These are phyloP conservation scores for Apis cerana DNA, from an alignment of 1,140 invertebrate species.

Conservation along the genomic window DNA sequence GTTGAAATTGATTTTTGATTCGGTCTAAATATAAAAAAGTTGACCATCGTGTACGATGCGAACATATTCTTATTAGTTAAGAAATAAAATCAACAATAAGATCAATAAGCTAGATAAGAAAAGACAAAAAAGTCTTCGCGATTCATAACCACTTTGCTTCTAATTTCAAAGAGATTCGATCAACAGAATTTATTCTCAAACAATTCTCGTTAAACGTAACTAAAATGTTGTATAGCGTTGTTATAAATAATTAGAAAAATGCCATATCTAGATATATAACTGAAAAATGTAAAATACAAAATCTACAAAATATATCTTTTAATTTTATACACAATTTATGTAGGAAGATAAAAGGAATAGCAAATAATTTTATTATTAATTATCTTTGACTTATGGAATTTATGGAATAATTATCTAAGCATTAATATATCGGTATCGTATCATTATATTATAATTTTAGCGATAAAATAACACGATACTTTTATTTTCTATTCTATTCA, in stretches of 20 bases:
- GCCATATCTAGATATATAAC: not conserved
- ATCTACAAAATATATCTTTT: not conserved
- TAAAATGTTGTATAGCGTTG: no score
- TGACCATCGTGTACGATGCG: conserved; percentile 56
- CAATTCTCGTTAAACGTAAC: not conserved
- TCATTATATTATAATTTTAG: no score
- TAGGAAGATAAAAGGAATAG: not conserved
- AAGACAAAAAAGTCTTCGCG: conserved; percentile 67
- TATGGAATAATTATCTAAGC: no score
- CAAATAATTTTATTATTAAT: not conserved
- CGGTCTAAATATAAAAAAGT: not conserved
- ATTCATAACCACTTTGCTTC: conserved; percentile 34
- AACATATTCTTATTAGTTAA: conserved; percentile 58
- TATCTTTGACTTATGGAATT: no score
- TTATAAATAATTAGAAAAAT: no score
- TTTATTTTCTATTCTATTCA: no score
- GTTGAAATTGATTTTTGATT: no score
- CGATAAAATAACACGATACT: no score
- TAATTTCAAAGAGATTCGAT: not conserved
- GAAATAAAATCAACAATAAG: conserved; percentile 61
- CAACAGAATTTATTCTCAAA: not conserved
- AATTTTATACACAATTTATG: not conserved
- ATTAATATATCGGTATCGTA: no score
- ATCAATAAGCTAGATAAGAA: conserved; percentile 68
- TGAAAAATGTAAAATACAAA: not conserved